Evolutionary conservation across 2,888 invertebrate species (phyloP), one percentile per base, ranked within the genome.

Genomic region (Erpobdella octoculata): DNA sequence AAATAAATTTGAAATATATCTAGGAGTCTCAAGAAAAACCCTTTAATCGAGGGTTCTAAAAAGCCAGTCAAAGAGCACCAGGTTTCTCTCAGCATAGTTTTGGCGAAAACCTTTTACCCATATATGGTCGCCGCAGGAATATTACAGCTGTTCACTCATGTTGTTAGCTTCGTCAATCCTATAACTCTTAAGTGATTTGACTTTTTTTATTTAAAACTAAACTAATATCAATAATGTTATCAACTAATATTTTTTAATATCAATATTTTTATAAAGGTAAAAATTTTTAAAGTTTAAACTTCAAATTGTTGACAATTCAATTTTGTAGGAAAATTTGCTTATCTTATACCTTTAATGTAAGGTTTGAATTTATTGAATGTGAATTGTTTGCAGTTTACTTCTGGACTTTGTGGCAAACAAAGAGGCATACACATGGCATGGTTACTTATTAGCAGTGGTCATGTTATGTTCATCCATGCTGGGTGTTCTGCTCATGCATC

Each of bases 351-450:
- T n/a, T n/a, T n/a, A n/a, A n/a, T n/a, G n/a, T n/a, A n/a, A n/a
- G n/a, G n/a, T n/a, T n/a, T n/a, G n/a, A n/a, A n/a, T n/a, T n/a
- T n/a, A n/a, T n/a, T n/a, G n/a, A n/a, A n/a, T n/a, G n/a, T n/a
- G n/a, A n/a, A n/a, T n/a, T n/a, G n/a, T n/a, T n/a, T n/a, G n/a
- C 72, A 76, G 76, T 38, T 53, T 25, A 15, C 59, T 76, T 48
- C 68, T 76, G 37, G 48, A 25, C 25, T 76, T 74, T 37, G 72
- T 76, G 9, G 53, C 71, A 37, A 62, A n/a, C 25, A 59, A 70
- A 21, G 68, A 69, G 33, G 66, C 72, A 31, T 72, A 73, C 41
- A 68, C 64, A n/a, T 76, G 76, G 76, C 71, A 75, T 35, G 76
- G 76, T 12, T 72, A 71, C 33, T n/a, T 76, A 4, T 71, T 72